Conservation (phyloP, 2,113 vertebrate species). For the Sardina pilchardus region DNA sequence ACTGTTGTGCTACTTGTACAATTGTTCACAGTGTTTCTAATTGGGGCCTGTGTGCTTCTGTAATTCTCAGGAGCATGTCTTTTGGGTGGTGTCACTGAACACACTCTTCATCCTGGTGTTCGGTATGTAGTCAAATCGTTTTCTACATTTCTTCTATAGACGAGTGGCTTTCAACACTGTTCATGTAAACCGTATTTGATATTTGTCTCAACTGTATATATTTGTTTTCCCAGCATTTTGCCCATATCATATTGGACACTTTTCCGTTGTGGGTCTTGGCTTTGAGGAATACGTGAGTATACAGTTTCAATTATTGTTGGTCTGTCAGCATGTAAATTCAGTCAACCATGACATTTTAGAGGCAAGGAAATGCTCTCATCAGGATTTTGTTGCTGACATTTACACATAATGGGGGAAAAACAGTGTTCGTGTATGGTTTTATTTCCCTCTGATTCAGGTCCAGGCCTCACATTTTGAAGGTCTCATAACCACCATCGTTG, state of each 20-base stretch:
- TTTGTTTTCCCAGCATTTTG: conserved; percentile 82
- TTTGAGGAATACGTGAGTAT: conserved; percentile 94
- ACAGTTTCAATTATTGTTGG: not conserved
- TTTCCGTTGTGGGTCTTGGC: conserved; percentile 91
- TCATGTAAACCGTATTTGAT: not conserved
- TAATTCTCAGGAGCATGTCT: conserved; percentile 88
- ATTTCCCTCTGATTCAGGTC: conserved; percentile 71
- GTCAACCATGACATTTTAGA: not conserved
- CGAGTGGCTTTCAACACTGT: not conserved
- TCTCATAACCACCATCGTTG: conserved; percentile 92
- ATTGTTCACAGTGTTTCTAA: not conserved
- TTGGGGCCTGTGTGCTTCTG: not conserved
- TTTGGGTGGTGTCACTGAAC: conserved; percentile 97
- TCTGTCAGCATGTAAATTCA: not conserved
- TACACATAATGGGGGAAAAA: not conserved
- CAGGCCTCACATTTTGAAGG: conserved; percentile 96
- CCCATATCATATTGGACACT: conserved; percentile 96
- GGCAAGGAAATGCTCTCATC: not conserved
- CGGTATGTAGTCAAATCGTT: conserved; percentile 73
- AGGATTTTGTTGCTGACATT: not conserved
- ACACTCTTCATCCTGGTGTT: conserved; percentile 96
- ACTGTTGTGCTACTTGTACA: not conserved
- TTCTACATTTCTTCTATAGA: not conserved
- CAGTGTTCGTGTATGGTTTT: not conserved
- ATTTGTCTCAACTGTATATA: not conserved